Evolutionary conservation across 2,888 invertebrate genomes (phyloP).

Genomic region (Ormyrus pomaceus): DNA sequence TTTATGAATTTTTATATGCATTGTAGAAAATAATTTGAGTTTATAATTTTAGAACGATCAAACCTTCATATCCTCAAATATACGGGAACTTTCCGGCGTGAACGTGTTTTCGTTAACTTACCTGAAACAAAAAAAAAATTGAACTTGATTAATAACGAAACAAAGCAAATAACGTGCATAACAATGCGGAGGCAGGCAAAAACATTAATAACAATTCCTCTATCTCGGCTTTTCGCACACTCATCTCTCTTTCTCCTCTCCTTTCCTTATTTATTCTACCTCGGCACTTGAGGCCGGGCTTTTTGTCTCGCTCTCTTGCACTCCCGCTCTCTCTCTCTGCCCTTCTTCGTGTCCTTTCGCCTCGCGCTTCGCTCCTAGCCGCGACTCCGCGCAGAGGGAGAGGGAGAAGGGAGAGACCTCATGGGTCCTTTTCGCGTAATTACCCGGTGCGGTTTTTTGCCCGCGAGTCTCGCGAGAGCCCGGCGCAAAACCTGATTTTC

Average conservation of each 20-base stretch:
- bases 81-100: not conserved
- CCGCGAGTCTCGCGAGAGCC: constrained; percentile 56
- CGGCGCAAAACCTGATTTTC: constrained; percentile 55
- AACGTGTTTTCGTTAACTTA: constrained; percentile 20
- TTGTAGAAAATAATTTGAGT: not conserved
- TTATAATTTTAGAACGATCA: constrained; percentile 41
- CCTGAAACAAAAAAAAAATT: constrained; percentile 43
- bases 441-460: constrained; percentile 63
- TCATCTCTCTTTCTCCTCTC: constrained; percentile 3
- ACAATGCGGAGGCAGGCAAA: no score
- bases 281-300: not conserved
- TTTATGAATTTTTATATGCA: no score
- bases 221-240: constrained; percentile 25
- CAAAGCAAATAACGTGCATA: not conserved
- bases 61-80: constrained; percentile 14
- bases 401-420: constrained; percentile 3
- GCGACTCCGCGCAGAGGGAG: not conserved
- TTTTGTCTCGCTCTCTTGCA: not conserved
- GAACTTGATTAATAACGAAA: constrained; percentile 23
- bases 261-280: not conserved
- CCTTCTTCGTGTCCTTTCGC: constrained; percentile 11
- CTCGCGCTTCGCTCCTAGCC: not conserved
- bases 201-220: constrained; percentile 7
- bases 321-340: not conserved
- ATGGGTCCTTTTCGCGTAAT: constrained; percentile 60